Conservation (phyloP, 2,797 vertebrate genomes). For the Artibeus jamaicensis region DNA sequence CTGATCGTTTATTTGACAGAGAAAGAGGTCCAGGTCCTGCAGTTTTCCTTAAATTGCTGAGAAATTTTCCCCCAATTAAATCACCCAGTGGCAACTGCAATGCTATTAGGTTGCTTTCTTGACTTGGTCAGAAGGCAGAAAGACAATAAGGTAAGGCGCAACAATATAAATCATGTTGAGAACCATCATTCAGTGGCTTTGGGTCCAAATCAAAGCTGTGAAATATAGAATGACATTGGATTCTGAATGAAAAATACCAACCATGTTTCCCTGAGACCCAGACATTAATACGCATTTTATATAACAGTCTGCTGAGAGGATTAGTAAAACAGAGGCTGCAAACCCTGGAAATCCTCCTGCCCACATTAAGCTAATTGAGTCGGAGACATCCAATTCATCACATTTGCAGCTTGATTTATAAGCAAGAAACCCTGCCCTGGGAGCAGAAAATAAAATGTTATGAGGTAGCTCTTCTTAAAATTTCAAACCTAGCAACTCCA, state of each 20-base stretch:
- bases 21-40: constrained; percentile 64
- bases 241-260: constrained; percentile 43
- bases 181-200: constrained; percentile 66
- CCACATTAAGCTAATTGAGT: constrained; percentile 73
- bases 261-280: constrained; percentile 17
- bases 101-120: constrained; percentile 75
- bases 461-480: constrained; percentile 60
- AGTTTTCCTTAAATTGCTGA: constrained; percentile 75
- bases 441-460: constrained; percentile 70
- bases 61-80: constrained; percentile 76
- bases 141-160: constrained; percentile 75
- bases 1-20: constrained; percentile 72
- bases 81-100: constrained; percentile 76
- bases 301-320: constrained; percentile 48
- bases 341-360: constrained; percentile 67
- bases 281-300: constrained; percentile 59
- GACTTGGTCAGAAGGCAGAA: constrained; percentile 70
- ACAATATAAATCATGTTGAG: constrained; percentile 75
- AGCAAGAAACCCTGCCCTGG: constrained; percentile 65
- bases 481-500: constrained; percentile 48
- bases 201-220: constrained; percentile 50
- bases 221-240: constrained; percentile 45
- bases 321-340: constrained; percentile 52
- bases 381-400: constrained; percentile 75
- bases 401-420: constrained; percentile 75